These are phyloP conservation scores for Danaus plexippus DNA, from an alignment of 1,140 invertebrate genomes.

Conservation along the genomic window DNA sequence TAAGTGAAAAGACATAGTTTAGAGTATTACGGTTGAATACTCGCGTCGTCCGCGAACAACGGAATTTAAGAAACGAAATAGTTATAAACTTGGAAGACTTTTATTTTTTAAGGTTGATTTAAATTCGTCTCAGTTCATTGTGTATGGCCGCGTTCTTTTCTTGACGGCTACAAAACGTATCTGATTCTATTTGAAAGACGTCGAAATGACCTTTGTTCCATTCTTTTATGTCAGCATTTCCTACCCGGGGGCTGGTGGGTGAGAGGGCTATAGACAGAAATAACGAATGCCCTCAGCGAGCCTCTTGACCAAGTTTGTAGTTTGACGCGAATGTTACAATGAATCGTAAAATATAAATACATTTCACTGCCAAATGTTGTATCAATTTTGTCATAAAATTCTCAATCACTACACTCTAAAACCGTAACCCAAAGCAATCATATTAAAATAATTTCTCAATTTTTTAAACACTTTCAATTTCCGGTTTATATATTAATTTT, in stretches of 20 bases:
- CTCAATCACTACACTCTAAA: not conserved
- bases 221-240: slow-evolving; percentile 5
- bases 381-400: too few relatives aligned
- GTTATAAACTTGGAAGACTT: too few relatives aligned
- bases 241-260: slow-evolving; percentile 1
- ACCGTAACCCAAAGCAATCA: slow-evolving; percentile 1
- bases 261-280: slow-evolving; percentile 9
- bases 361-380: too few relatives aligned
- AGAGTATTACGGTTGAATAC: too few relatives aligned
- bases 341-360: too few relatives aligned
- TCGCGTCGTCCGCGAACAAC: too few relatives aligned
- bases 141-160: too few relatives aligned
- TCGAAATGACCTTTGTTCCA: slow-evolving; percentile 10
- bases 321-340: slow-evolving; percentile 7
- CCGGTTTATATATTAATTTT: not conserved
- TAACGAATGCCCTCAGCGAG: slow-evolving; percentile 6
- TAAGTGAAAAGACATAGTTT: too few relatives aligned
- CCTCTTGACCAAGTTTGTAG: slow-evolving; percentile 19
- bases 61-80: too few relatives aligned
- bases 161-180: slow-evolving; percentile 4
- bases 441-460: slow-evolving; percentile 1
- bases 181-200: slow-evolving; percentile 15
- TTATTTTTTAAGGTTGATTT: too few relatives aligned
- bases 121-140: too few relatives aligned
- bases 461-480: too few relatives aligned